A percentile compares a stretch with the other conserved stretches of the same genome.
These are phyloP conservation scores for Pachypsylla venusta DNA, from an alignment of 1,140 invertebrate genomes.

Conservation along the genomic window DNA sequence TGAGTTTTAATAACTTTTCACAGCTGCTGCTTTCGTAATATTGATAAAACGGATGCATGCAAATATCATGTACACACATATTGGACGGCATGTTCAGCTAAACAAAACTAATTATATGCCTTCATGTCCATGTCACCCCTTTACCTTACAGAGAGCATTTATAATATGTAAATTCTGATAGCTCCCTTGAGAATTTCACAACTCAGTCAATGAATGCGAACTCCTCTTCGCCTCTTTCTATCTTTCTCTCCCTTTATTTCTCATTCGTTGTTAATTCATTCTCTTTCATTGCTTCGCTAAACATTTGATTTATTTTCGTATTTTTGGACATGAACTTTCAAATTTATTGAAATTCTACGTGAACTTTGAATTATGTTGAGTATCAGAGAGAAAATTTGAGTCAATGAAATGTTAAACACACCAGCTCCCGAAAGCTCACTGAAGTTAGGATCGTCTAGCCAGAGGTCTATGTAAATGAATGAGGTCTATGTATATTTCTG, in stretches of 20 bases:
- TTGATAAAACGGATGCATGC: slow-evolving; percentile 8
- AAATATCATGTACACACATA: not conserved
- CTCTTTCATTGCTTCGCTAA: slow-evolving; percentile 6
- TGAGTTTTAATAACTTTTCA: too few relatives aligned
- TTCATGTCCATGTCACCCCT: not conserved
- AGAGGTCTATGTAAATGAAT: too few relatives aligned
- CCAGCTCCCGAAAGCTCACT: too few relatives aligned
- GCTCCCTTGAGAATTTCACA: slow-evolving; percentile 1
- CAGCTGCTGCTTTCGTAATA: not conserved
- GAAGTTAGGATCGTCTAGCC: too few relatives aligned
- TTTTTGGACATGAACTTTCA: too few relatives aligned
- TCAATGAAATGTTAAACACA: too few relatives aligned
- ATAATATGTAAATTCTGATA: slow-evolving; percentile 6
- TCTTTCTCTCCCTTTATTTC: not conserved
- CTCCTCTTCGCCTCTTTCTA: not conserved
- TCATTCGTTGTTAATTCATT: not conserved
- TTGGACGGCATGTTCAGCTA: too few relatives aligned
- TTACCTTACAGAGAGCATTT: too few relatives aligned
- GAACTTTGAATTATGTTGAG: too few relatives aligned
- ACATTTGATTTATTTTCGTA: slow-evolving; percentile 8
- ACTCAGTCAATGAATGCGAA: not conserved
- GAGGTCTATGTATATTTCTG: too few relatives aligned
- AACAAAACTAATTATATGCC: slow-evolving; percentile 10
- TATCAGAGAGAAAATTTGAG: too few relatives aligned
- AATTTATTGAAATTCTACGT: too few relatives aligned